phyloP scores from a whole-genome alignment of 2,113 vertebrate species.

The Taxidea taxus region DNA sequence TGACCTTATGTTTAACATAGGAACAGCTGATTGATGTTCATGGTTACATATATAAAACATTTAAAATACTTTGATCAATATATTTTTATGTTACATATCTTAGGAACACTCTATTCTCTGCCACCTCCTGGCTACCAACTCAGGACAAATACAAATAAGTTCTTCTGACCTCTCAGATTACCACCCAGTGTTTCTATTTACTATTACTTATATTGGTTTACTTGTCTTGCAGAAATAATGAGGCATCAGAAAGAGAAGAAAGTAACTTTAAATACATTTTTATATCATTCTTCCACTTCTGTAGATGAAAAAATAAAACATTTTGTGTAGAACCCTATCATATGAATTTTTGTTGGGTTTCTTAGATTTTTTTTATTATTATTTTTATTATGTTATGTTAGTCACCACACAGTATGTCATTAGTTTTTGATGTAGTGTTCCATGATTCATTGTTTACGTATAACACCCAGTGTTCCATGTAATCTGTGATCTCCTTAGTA shows the following conservation, averaged over 20 bases:
- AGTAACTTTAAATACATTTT: not conserved
- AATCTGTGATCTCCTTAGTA: no score
- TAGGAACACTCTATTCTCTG: not conserved
- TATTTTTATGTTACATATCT: not conserved
- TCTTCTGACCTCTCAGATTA: not conserved
- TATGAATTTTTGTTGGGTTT: not conserved
- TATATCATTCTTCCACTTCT: not conserved
- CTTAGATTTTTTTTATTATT: no score
- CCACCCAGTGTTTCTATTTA: not conserved
- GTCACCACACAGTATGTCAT: no score
- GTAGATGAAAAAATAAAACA: not conserved
- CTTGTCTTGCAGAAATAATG: not conserved
- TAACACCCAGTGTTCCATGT: no score
- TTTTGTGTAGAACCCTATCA: not conserved
- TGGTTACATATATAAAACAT: not conserved
- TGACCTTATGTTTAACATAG: not conserved
- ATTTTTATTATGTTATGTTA: no score
- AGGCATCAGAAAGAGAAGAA: not conserved
- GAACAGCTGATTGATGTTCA: not conserved
- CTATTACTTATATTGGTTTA: not conserved
- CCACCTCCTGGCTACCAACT: not conserved
- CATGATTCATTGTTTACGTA: no score
- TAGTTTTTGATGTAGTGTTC: no score
- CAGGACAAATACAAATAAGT: not conserved
- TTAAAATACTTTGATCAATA: not conserved